Evolutionary conservation across 2,797 vertebrate genomes (phyloP).

Genomic region (Cygnus olor): DNA sequence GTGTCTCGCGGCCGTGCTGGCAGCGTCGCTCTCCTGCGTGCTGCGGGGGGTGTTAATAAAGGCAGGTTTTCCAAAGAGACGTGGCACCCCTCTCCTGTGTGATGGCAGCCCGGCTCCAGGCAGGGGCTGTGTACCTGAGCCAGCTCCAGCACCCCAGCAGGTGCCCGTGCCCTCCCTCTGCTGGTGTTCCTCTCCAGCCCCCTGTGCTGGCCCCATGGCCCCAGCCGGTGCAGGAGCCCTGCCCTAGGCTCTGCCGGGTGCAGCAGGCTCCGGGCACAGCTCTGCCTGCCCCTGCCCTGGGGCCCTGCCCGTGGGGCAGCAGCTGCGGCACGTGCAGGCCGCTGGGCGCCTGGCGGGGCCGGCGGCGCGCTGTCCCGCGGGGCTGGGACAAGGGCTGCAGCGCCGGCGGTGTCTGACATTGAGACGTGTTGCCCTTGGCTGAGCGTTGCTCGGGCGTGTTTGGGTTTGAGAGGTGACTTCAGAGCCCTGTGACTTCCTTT

Average conservation of each 20-base stretch:
- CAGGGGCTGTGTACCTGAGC: neutral
- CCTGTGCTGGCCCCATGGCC: neutral
- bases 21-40: neutral
- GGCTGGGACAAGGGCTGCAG: neutral
- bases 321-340: accelerated
- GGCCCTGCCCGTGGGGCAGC: neutral
- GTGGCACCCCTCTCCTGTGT: conserved; percentile 30
- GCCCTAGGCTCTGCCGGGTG: neutral
- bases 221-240: neutral
- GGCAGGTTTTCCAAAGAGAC: conserved; percentile 29
- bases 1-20: neutral
- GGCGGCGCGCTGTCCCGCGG: accelerated
- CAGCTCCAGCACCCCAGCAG: neutral
- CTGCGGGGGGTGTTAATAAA: neutral
- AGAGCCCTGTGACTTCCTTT: conserved; percentile 66
- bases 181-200: neutral
- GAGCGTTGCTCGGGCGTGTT: neutral
- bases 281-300: accelerated
- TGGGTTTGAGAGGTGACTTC: conserved; percentile 46
- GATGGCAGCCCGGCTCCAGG: neutral
- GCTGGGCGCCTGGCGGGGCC: accelerated
- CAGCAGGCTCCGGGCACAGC: neutral
- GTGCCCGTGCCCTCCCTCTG: accelerated
- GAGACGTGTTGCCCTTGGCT: conserved; percentile 61
- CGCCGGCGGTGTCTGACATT: conserved; percentile 15